Evolutionary conservation across 1,140 invertebrate genomes (phyloP), one percentile per base, ranked within the genome.

Genomic region (Heliconius melpomene): DNA sequence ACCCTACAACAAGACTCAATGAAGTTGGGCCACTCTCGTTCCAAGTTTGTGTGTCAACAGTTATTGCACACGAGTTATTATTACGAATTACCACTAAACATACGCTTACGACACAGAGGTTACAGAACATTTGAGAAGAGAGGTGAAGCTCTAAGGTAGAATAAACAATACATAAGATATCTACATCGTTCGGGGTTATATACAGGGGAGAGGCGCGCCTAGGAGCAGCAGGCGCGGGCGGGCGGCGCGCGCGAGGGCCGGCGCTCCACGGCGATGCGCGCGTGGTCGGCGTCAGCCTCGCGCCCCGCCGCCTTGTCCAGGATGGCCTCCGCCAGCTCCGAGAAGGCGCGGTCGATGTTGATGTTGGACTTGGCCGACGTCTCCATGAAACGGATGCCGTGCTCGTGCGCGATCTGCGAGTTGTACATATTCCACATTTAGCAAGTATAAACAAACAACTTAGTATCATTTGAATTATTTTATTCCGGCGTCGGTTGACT

Each of bases 331-430:
- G 98, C 98, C 88, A 99, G 95, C 84, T 98, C 98, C 85, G 98
- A 98, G 95, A 99, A 99, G 66, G 98, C 98, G 83, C 98, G 97
- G 94, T 98, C 98, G 66, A 99, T 98, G 91, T 98, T 98, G 87
- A 98, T 97, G 94, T 97, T 98, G 46, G 97, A 96, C 95, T 98
- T 98, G 23, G 98, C 98, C 84, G 97, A 98, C 70, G 98, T 98
- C 95, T 98, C 98, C 96, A 98, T 98, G 95, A 98, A 98, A 91
- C 98, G 97, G 89, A 98, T 98, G 87, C 98, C 97, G 95, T 98
- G 98, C 95, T 99, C 98, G 97, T 96, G 84, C 96, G 98, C 90
- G 97, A 95, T 95, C 95, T 95, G 90, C 36, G 77, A 76, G 16
- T 52, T 32, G 32, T 32, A 32, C 32, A 32, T 32, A 32, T 32